Base-by-base conservation (phyloP, 2,113 vertebrate species). In the Hippocampus mohnikei region DNA sequence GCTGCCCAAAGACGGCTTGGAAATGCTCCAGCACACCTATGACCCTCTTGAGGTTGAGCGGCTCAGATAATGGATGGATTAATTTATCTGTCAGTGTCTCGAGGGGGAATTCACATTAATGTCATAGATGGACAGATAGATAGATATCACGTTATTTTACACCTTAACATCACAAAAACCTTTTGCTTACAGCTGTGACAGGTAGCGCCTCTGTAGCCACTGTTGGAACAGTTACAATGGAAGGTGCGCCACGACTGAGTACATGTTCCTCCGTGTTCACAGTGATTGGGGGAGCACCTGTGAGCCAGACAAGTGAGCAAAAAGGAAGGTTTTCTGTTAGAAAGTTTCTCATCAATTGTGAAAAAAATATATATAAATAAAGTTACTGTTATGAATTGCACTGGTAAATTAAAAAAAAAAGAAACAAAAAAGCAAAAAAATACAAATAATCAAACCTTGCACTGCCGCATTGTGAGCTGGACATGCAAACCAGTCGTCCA, bases 201-300 rank as follows among this genome's bases (percentile, higher is more conserved):
- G 40, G 96, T 98, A 16, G 95, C 94, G 80, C 97, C 96, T 25
- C 77, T 85, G 89, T 98, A 99, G 10, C 95, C 96, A 1, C 94
- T 96, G 81, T 87, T 74, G 18, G 93, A 87, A 82, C 97, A 99
- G 84, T 94, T 92, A 79, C 97, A 99, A 84, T 96, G 93, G 73
- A 99, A 99, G 63, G 79, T 89, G 72, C 80, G 94, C 97, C 97
- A 99, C 0, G 95, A 94, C 84, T 99, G 97, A n/a, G 93, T 93
- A 53, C 97, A 99, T 72, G 85, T 89, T 11, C 96, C 95, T 10
- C 95, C 95, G 0, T 99, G 97, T 83, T 99, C 95, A 81, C 96
- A 99, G 20, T 94, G 94, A 89, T 94, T 96, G 67, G 95, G 95
- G 1, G 94, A 93, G 85, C 95, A 98, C 83, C 95, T 98, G 82